Evolutionary conservation across 2,888 invertebrate genomes (phyloP).

Genomic region (Pandemis cinnamomeana): DNA sequence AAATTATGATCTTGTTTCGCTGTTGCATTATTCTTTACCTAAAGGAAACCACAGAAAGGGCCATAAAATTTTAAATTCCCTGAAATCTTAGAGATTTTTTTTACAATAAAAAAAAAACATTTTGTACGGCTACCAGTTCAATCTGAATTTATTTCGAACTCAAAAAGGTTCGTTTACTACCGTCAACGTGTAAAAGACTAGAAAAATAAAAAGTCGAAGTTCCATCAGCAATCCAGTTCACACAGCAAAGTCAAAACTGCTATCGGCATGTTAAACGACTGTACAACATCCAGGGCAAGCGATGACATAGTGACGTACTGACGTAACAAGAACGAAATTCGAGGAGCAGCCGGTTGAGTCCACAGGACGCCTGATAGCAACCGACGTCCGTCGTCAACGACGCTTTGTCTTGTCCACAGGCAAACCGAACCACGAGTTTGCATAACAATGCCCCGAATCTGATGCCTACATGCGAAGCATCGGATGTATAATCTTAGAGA

Average conservation of each 20-base stretch:
- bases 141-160: not conserved
- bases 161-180: not conserved
- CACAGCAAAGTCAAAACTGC: conserved; percentile 38
- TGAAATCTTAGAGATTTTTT: too few species aligned
- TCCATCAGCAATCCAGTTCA: conserved; percentile 30
- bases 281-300: conserved; percentile 34
- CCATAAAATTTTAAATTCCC: not conserved
- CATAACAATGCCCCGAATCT: conserved; percentile 80
- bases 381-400: conserved; percentile 77
- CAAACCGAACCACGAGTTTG: conserved; percentile 78
- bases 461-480: conserved; percentile 65
- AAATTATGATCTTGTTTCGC: not conserved
- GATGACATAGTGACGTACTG: conserved; percentile 48
- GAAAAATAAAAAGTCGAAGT: conserved; percentile 20
- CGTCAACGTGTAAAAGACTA: not conserved
- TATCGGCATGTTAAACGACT: conserved; percentile 38
- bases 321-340: conserved; percentile 58
- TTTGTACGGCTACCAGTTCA: not conserved
- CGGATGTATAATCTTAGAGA: conserved; percentile 50
- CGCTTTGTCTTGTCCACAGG: conserved; percentile 80
- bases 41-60: not conserved
- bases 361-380: conserved; percentile 72
- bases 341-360: conserved; percentile 61
- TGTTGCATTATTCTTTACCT: not conserved
- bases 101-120: too few species aligned